Percentiles rank a stretch among this genome's conserved stretches.
phyloP scores from a whole-genome alignment of 2,113 vertebrate genomes.

The Myocastor coypus region DNA sequence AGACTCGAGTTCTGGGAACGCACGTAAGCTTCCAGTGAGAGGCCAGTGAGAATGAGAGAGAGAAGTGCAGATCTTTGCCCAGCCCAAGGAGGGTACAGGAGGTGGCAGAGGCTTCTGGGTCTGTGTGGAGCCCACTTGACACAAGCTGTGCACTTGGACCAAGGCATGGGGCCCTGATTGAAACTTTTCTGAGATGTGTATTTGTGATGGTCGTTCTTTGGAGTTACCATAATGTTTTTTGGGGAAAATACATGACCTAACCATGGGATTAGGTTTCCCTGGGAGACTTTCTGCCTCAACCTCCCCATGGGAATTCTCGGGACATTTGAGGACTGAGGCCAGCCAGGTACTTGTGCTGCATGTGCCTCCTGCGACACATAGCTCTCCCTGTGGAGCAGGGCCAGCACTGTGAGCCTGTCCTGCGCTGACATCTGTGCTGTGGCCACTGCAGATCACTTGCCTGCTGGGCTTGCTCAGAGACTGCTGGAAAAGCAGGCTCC shows the following conservation, averaged over 20 bases:
- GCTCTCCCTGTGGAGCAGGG: not conserved
- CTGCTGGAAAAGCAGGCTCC: not conserved
- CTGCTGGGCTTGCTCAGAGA: not conserved
- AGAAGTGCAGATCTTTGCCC: not conserved
- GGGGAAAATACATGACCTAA: not conserved
- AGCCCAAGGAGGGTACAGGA: not conserved
- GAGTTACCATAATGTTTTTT: not conserved
- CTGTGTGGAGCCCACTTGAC: not conserved
- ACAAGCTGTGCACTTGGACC: not conserved
- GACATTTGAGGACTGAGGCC: not conserved
- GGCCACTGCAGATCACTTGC: not conserved
- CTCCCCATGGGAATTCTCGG: not conserved
- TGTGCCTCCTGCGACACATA: not conserved
- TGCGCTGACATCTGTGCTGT: not conserved
- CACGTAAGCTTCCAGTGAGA: not conserved
- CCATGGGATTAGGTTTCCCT: not conserved
- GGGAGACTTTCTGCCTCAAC: not conserved
- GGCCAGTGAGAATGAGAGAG: not conserved
- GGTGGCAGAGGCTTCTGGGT: not conserved
- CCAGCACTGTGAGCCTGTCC: not conserved
- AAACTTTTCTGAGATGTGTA: not conserved
- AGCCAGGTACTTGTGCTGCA: rapidly evolving
- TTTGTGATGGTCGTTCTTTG: not conserved
- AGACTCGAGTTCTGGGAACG: not conserved
- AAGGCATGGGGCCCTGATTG: not conserved